These are phyloP conservation scores for Schizopygopsis malacanthus DNA, from an alignment of 2,797 vertebrate genomes.

Conservation along the genomic window DNA sequence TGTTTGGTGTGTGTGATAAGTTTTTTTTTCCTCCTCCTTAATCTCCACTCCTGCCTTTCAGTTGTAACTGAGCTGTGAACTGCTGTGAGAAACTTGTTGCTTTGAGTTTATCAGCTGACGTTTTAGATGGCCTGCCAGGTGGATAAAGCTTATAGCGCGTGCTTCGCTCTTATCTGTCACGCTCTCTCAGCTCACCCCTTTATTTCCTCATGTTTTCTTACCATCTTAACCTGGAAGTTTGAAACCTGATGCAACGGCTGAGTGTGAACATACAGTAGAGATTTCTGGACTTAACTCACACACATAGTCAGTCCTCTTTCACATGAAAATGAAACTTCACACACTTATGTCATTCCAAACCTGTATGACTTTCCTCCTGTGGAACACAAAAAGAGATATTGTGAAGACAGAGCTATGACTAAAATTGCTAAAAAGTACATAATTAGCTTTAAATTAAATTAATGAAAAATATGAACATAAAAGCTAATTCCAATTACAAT, in stretches of 20 bases:
- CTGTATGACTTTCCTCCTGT: background rate
- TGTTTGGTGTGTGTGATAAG: background rate
- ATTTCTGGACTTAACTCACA: background rate
- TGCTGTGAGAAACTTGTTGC: conserved; percentile 25
- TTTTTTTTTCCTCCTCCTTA: conserved; percentile 5
- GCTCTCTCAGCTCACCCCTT: background rate
- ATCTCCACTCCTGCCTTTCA: conserved; percentile 39
- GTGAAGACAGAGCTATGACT: background rate
- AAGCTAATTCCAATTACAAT: background rate
- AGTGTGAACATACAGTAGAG: background rate
- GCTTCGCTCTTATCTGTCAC: conserved; percentile 31
- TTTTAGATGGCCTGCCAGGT: conserved; percentile 35
- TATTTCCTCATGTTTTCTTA: conserved; percentile 44
- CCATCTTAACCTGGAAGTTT: conserved; percentile 7
- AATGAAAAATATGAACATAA: background rate
- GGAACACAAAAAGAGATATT: background rate
- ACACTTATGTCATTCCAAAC: background rate
- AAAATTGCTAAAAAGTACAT: background rate
- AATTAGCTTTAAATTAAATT: background rate
- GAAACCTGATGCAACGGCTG: conserved; percentile 11
- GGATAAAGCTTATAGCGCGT: conserved; percentile 21
- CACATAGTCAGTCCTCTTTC: background rate
- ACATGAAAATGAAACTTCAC: background rate
- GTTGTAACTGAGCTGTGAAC: conserved; percentile 19
- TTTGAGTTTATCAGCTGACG: conserved; percentile 30